Base-by-base conservation (phyloP, 1,140 invertebrate species). In the Zophobas morio region DNA sequence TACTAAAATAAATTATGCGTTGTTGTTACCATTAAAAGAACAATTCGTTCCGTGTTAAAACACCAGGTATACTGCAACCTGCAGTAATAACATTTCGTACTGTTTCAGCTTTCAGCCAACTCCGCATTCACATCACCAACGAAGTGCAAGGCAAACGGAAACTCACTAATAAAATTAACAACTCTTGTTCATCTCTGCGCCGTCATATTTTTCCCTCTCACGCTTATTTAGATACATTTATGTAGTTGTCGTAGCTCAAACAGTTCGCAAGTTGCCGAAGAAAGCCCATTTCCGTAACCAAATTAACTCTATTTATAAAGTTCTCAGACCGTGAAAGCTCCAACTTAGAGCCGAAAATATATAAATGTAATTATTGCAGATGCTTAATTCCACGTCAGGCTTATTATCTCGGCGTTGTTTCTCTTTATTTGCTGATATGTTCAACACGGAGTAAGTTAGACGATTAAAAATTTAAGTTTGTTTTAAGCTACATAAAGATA, bases 221-320 rank as follows among this genome's bases (percentile, higher is more conserved):
- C 20, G 42, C 54, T 56, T 56, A 56, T 56, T 35, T 56, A 32
- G 34, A 56, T 56, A 34, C 34, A 56, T 37, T 60, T 35, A 37
- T 60, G 34, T 20, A 36, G 56, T 39, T 6, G n/a, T 56, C 53
- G 56, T 54, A 36, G 34, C 36, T 5, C 36, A 40, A 63, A 66
- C 60, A 42, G 60, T 42, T 60, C 32, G 57, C 57, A 63, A 63
- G 2, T 63, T 42, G 39, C 60, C 33, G 60, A 66, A 66, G 60
- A 66, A 66, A 66, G 60, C 60, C 34, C 57, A 63, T 63, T 57
- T 63, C 57, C 60, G 60, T 66, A 66, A 66, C 60, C 20, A 66
- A 66, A 66, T 66, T 66, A 66, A 66, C 39, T 66, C 60, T 66
- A 66, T 66, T 66, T 42, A 66, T 66, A 47, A 66, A 66, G 60